phyloP scores from a whole-genome alignment of 2,797 vertebrate species.

The Epinephelus awoara region DNA sequence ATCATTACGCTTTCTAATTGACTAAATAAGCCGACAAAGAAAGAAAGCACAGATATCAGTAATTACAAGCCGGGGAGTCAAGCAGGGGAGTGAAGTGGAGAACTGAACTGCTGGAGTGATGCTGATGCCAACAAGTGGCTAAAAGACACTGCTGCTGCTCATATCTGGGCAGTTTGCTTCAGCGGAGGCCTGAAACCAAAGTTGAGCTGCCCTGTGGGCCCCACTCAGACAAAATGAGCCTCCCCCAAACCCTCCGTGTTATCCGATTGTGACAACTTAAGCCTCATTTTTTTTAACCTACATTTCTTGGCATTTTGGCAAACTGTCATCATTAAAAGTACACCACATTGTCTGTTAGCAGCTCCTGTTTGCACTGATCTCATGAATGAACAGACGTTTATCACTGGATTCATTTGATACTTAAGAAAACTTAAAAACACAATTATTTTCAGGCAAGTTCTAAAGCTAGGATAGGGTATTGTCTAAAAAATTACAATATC shows the following conservation, averaged over 20 bases:
- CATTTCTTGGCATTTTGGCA: neutral
- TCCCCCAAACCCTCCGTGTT: neutral
- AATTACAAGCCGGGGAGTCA: conserved; percentile 72
- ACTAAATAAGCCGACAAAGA: conserved; percentile 82
- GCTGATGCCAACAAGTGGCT: conserved; percentile 69
- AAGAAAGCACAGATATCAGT: conserved; percentile 78
- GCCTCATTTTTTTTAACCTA: too few relatives aligned
- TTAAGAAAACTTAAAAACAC: neutral
- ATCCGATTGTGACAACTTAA: neutral
- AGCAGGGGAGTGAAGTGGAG: conserved; percentile 66
- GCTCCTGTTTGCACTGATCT: too few relatives aligned
- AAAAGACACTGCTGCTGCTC: conserved; percentile 66
- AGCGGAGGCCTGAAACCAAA: neutral
- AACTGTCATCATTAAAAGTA: neutral
- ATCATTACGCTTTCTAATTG: conserved; percentile 85
- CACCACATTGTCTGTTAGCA: neutral
- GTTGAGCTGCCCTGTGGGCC: neutral
- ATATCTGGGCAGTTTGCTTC: conserved; percentile 27
- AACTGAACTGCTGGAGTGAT: conserved; percentile 59
- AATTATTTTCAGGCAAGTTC: too few relatives aligned
- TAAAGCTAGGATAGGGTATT: too few relatives aligned
- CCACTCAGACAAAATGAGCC: neutral
- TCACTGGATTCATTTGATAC: neutral
- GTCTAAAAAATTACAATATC: too few relatives aligned
- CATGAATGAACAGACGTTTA: too few relatives aligned